phyloP scores from a whole-genome alignment of 2,888 invertebrate species.

The Brachylomia viminalis region DNA sequence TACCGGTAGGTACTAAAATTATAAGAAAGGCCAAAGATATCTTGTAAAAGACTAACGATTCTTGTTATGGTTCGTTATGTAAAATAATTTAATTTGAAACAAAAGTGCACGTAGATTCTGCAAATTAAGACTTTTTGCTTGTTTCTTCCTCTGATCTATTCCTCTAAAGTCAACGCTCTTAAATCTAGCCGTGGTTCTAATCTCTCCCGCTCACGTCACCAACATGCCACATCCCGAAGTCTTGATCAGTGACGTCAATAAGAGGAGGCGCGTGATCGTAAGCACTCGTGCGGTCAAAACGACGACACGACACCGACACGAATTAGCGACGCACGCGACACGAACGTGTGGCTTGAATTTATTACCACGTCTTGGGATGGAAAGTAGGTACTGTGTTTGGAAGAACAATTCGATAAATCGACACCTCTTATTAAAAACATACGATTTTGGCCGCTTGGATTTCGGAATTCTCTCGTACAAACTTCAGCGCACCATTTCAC shows the following conservation, averaged over 20 bases:
- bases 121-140: not conserved
- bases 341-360: conserved; percentile 50
- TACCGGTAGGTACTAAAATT: not conserved
- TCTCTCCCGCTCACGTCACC: conserved; percentile 21
- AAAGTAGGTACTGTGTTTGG: not conserved
- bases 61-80: not conserved
- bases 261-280: conserved; percentile 63
- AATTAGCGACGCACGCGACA: conserved; percentile 60
- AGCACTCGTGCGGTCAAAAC: conserved; percentile 67
- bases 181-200: not conserved
- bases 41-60: not conserved
- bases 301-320: conserved; percentile 51
- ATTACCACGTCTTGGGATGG: conserved; percentile 35
- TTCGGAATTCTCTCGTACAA: not conserved
- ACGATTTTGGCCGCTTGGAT: not conserved
- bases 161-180: not conserved
- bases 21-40: not conserved
- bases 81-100: not conserved
- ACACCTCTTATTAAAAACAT: not conserved
- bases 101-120: not conserved
- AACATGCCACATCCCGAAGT: conserved; percentile 24
- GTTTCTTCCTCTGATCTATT: not conserved
- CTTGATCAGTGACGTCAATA: conserved; percentile 69
- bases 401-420: conserved; percentile 11
- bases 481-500: not conserved